phyloP scores from a whole-genome alignment of 2,797 vertebrate species.

The Falco rusticolus region DNA sequence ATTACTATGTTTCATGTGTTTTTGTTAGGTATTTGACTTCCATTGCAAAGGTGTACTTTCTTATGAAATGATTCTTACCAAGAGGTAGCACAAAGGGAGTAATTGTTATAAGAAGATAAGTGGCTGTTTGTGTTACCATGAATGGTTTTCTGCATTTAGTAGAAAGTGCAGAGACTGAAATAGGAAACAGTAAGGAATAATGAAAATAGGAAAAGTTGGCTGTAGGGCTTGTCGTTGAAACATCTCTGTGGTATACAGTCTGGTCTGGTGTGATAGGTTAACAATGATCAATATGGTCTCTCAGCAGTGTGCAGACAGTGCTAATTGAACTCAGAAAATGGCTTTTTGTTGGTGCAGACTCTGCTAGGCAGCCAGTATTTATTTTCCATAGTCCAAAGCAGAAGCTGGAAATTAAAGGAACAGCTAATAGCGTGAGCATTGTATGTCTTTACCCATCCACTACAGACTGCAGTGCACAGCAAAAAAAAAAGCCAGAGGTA shows the following conservation, averaged over 20 bases:
- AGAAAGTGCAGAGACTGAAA: constrained; percentile 32
- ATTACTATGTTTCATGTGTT: accelerated
- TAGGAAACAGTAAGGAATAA: background rate
- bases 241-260: constrained; percentile 3
- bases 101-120: background rate
- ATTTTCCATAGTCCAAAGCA: background rate
- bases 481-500: background rate
- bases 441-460: background rate
- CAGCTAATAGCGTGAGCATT: background rate
- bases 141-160: background rate
- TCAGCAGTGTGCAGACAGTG: constrained; percentile 68
- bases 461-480: background rate
- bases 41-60: background rate
- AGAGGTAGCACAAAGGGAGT: background rate
- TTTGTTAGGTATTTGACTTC: background rate
- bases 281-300: constrained; percentile 35
- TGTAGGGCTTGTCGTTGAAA: background rate
- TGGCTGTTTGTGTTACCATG: background rate
- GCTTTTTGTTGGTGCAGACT: background rate
- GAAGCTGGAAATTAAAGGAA: constrained; percentile 12
- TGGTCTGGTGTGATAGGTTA: background rate
- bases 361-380: background rate
- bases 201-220: constrained; percentile 8
- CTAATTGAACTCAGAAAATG: constrained; percentile 73
- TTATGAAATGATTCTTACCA: background rate